Conservation (phyloP, 2,113 vertebrate species). For the Oxyura jamaicensis region DNA sequence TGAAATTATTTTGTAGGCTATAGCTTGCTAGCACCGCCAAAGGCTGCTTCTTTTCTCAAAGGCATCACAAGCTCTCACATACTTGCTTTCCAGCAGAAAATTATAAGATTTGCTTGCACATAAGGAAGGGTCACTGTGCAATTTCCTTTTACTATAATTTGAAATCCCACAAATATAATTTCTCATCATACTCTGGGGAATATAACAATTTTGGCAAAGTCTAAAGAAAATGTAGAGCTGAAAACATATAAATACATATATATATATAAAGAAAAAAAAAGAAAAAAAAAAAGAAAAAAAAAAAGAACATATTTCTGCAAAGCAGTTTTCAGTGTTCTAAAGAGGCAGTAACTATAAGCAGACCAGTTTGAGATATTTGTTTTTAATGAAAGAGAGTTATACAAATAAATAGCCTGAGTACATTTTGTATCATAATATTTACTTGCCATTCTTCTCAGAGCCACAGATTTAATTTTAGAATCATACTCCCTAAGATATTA, state of each 20-base stretch:
- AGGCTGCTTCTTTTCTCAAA: slow-evolving; percentile 55
- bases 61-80: neutral
- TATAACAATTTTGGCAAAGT: slow-evolving; percentile 2
- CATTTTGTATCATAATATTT: neutral
- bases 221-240: neutral
- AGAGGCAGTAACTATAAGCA: neutral
- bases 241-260: neutral
- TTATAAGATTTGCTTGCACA: slow-evolving; percentile 52
- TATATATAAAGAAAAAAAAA: neutral
- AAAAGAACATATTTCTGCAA: neutral
- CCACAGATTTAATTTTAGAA: slow-evolving; percentile 56
- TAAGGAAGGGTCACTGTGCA: slow-evolving; percentile 59
- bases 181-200: slow-evolving; percentile 35
- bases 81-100: slow-evolving; percentile 51
- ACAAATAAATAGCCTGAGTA: slow-evolving; percentile 46
- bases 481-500: neutral
- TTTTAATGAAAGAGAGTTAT: neutral
- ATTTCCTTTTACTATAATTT: slow-evolving; percentile 75
- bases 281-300: neutral
- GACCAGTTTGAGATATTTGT: neutral
- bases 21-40: neutral
- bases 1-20: neutral
- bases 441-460: slow-evolving; percentile 30
- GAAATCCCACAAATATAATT: slow-evolving; percentile 60
- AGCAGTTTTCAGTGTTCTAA: neutral